These are phyloP conservation scores for Sanderia malayensis DNA, from an alignment of 30 jellyfish, hydroid and myxozoan species.

Conservation along the genomic window DNA sequence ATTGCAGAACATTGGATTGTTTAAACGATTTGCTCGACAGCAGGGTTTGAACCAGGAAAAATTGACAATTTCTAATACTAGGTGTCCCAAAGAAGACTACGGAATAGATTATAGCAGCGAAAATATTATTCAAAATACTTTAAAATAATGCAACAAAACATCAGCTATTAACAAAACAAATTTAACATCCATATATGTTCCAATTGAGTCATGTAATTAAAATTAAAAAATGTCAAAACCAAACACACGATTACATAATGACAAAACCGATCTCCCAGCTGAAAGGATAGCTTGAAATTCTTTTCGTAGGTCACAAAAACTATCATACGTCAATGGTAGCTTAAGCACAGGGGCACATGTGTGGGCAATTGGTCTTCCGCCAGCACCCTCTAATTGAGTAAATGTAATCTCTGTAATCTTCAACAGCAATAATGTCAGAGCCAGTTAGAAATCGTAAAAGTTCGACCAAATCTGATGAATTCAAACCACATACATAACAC, in stretches of 20 bases:
- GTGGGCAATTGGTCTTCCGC: constrained; percentile 14
- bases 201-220: background rate
- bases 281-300: background rate
- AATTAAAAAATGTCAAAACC: background rate
- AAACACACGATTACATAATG: too few species aligned
- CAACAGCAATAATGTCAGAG: constrained; percentile 7
- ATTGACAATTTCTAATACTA: background rate
- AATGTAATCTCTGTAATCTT: constrained; percentile 1
- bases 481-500: background rate
- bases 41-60: background rate
- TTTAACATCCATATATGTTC: background rate
- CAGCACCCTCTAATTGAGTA: background rate
- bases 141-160: background rate
- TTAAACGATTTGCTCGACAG: background rate
- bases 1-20: background rate
- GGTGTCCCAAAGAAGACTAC: too few species aligned
- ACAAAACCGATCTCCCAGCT: background rate
- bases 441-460: constrained; percentile 23
- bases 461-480: background rate
- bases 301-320: background rate
- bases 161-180: background rate
- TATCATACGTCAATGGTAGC: background rate
- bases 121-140: background rate
- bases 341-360: constrained; percentile 19
- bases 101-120: too few species aligned